A percentile compares a stretch with the other conserved stretches of the same genome.
phyloP scores from a whole-genome alignment of 2,113 vertebrate genomes.

The Acanthochromis polyacanthus region DNA sequence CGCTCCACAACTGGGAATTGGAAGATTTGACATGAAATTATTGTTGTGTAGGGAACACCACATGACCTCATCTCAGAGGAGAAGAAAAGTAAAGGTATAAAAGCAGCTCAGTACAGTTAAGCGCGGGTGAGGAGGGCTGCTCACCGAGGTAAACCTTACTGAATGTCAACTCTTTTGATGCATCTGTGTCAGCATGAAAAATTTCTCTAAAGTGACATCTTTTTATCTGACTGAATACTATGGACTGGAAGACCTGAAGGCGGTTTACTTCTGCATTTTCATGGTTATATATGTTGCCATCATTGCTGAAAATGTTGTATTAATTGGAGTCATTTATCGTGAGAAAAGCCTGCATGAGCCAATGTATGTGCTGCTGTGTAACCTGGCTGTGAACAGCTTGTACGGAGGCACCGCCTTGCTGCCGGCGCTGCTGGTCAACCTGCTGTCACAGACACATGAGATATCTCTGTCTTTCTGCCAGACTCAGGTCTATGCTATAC shows the following conservation, averaged over 20 bases:
- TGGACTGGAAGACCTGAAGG: conserved; percentile 52
- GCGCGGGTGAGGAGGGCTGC: too few species aligned
- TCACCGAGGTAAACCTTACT: not conserved
- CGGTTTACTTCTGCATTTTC: conserved; percentile 64
- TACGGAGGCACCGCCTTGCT: conserved; percentile 66
- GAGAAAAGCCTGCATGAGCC: conserved; percentile 67
- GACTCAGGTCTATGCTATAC: conserved; percentile 66
- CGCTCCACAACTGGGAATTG: too few species aligned
- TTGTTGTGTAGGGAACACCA: not conserved
- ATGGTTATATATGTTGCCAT: conserved; percentile 61
- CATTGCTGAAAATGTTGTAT: conserved; percentile 47
- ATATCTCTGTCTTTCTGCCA: conserved; percentile 60
- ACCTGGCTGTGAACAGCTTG: conserved; percentile 70
- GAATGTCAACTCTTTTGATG: not conserved
- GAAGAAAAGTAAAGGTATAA: not conserved
- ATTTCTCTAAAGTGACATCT: conserved; percentile 49
- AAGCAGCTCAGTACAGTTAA: not conserved
- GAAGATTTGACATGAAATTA: not conserved
- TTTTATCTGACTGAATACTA: conserved; percentile 58
- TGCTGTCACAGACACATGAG: conserved; percentile 46
- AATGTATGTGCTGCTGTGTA: conserved; percentile 73
- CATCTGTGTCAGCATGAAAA: conserved; percentile 52
- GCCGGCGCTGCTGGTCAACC: conserved; percentile 53
- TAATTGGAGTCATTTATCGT: conserved; percentile 60
- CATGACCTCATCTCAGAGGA: not conserved